These are phyloP conservation scores for Lepidonotus clava DNA, from an alignment of 2,888 invertebrate species.

Conservation along the genomic window DNA sequence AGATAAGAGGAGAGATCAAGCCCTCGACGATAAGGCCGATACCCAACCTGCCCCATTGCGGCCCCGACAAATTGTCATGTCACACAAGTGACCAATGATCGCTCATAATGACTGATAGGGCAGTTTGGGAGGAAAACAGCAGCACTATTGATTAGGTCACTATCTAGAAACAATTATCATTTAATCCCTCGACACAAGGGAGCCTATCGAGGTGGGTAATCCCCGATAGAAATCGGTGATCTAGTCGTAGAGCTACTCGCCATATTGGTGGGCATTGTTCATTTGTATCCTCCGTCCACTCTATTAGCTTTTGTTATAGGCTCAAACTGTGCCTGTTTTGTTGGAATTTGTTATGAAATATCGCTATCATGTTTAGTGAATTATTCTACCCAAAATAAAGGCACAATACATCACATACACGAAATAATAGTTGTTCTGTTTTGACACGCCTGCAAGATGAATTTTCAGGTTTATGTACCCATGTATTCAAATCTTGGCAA, in stretches of 20 bases:
- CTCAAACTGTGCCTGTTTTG: too few relatives aligned
- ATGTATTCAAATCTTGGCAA: too few relatives aligned
- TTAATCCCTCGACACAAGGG: constrained; percentile 4
- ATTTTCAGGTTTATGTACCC: too few relatives aligned
- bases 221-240: constrained; percentile 26
- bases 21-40: not conserved
- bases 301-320: too few relatives aligned
- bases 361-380: too few relatives aligned
- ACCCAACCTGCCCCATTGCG: not conserved
- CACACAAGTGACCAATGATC: constrained; percentile 33
- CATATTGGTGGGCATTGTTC: not conserved
- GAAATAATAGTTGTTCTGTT: too few relatives aligned
- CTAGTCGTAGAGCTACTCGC: too few relatives aligned
- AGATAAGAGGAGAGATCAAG: constrained; percentile 40
- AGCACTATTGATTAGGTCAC: constrained; percentile 18
- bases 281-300: too few relatives aligned
- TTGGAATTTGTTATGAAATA: too few relatives aligned
- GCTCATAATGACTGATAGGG: constrained; percentile 35
- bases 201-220: not conserved
- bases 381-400: too few relatives aligned
- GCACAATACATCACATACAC: too few relatives aligned
- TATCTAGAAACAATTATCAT: constrained; percentile 32
- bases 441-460: too few relatives aligned
- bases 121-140: not conserved
- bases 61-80: constrained; percentile 45